Evolutionary conservation across 2,797 vertebrate species (phyloP).

Genomic region (Taeniopygia guttata): DNA sequence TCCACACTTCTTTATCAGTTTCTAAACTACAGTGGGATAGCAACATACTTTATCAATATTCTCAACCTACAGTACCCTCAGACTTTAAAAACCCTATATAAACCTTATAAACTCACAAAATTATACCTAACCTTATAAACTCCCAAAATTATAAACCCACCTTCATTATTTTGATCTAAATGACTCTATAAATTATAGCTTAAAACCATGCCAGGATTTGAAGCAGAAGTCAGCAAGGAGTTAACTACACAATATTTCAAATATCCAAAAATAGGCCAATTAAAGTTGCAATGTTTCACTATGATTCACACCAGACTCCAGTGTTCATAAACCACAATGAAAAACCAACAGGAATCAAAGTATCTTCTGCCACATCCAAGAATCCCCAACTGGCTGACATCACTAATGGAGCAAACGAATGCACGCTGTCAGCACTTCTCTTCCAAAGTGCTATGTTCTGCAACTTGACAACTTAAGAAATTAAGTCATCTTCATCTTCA

Average conservation of each 20-base stretch:
- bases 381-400: constrained; percentile 45
- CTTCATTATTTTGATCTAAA: not conserved
- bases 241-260: not conserved
- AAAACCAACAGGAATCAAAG: not conserved
- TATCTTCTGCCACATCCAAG: not conserved
- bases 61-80: not conserved
- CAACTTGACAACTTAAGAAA: constrained; percentile 63
- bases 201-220: not conserved
- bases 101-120: not conserved
- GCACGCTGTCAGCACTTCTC: constrained; percentile 28
- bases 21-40: not conserved
- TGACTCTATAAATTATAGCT: not conserved
- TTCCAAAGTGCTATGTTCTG: constrained; percentile 47
- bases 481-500: constrained; percentile 57
- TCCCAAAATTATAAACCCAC: not conserved
- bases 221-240: not conserved
- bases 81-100: not conserved
- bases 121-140: not conserved
- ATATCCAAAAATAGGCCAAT: not conserved
- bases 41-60: not conserved
- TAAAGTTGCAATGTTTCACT: not conserved
- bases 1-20: not conserved
- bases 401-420: constrained; percentile 31
- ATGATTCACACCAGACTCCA: not conserved
- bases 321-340: not conserved